These are phyloP conservation scores for Horisme vitalbata DNA, from an alignment of 2,888 invertebrate genomes.

Conservation along the genomic window DNA sequence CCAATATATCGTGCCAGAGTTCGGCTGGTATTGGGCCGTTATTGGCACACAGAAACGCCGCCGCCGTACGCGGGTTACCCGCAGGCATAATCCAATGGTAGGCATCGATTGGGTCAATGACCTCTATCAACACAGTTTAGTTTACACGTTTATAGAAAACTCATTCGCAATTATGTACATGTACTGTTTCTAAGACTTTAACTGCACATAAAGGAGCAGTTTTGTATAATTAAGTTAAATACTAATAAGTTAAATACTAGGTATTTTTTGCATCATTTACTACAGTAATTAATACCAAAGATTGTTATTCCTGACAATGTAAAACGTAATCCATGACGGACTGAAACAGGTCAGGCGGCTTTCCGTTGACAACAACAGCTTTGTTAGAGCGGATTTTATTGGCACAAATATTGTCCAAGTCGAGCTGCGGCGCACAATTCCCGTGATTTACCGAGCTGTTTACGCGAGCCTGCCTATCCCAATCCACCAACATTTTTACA, in stretches of 20 bases:
- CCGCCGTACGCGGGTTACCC: conserved; percentile 20
- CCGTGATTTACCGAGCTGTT: conserved; percentile 79
- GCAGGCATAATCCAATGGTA: conserved; percentile 21
- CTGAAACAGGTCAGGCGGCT: conserved; percentile 73
- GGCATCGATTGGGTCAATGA: conserved; percentile 18
- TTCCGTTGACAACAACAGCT: conserved; percentile 78
- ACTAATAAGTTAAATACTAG: too few relatives aligned
- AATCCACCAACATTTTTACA: conserved; percentile 69
- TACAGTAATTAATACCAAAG: conserved; percentile 9
- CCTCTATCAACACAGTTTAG: conserved; percentile 17
- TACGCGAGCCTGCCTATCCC: conserved; percentile 69
- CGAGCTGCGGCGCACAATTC: conserved; percentile 68
- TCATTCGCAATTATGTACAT: too few relatives aligned
- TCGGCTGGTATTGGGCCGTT: conserved; percentile 20
- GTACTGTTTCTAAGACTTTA: too few relatives aligned
- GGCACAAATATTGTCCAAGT: conserved; percentile 79
- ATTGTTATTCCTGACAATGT: conserved; percentile 29
- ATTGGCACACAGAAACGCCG: conserved; percentile 25
- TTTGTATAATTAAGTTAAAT: too few relatives aligned
- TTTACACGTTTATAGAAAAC: neutral
- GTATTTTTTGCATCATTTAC: too few relatives aligned
- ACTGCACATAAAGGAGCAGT: too few relatives aligned
- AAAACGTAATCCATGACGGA: conserved; percentile 61
- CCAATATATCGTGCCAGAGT: conserved; percentile 22
- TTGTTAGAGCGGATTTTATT: conserved; percentile 78